phyloP scores from a whole-genome alignment of 2,888 invertebrate genomes.

The Kryphioiulus occultus region DNA sequence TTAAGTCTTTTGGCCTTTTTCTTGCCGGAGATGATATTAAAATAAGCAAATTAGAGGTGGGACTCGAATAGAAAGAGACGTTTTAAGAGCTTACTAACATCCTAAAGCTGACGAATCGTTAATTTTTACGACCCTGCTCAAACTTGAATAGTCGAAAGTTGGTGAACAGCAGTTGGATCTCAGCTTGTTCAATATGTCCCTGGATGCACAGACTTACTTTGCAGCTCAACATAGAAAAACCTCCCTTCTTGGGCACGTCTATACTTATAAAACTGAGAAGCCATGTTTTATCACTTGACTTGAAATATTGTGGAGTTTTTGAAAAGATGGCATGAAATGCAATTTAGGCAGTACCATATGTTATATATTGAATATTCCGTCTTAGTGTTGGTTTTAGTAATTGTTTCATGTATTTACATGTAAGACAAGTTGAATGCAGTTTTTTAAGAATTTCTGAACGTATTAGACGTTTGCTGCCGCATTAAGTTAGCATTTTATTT shows the following conservation, averaged over 20 bases:
- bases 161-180: not conserved
- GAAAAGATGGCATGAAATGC: too few species aligned
- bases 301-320: too few species aligned
- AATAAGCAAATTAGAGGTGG: constrained; percentile 41
- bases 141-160: constrained; percentile 25
- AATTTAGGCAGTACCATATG: too few species aligned
- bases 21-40: constrained; percentile 46
- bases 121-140: constrained; percentile 38
- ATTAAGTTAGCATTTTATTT: too few species aligned
- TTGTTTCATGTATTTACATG: too few species aligned
- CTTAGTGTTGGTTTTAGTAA: too few species aligned
- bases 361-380: too few species aligned
- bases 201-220: not conserved
- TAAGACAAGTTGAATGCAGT: too few species aligned
- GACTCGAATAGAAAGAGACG: not conserved
- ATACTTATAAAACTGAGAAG: not conserved
- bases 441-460: too few species aligned
- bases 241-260: not conserved
- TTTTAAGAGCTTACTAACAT: constrained; percentile 44
- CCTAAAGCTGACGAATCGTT: constrained; percentile 45
- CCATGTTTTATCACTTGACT: too few species aligned
- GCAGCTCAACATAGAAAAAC: not conserved
- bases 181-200: not conserved
- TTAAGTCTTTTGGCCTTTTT: constrained; percentile 35
- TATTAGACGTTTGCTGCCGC: too few species aligned